These are phyloP conservation scores for Microtus ochrogaster DNA, from an alignment of 2,113 vertebrate species.

Conservation along the genomic window DNA sequence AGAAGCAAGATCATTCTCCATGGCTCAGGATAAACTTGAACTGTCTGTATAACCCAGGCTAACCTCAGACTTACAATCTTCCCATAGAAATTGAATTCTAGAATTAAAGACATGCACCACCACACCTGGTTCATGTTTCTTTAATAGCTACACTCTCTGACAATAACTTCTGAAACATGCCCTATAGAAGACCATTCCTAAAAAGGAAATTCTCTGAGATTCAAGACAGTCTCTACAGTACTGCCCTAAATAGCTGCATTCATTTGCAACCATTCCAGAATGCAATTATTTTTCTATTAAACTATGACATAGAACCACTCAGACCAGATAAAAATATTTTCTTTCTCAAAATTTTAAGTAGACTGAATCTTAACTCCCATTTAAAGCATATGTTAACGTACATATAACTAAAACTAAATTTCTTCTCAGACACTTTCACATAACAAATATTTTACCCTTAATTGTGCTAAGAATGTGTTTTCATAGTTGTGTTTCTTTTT, in stretches of 20 bases:
- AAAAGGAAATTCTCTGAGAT: constrained; percentile 13
- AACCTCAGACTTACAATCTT: not conserved
- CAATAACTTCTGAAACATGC: not conserved
- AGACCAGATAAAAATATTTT: constrained; percentile 44
- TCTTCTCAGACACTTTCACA: constrained; percentile 16
- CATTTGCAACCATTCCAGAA: constrained; percentile 30
- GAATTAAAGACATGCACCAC: not conserved
- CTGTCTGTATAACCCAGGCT: not conserved
- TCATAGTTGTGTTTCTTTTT: not conserved
- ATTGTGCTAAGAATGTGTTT: constrained; percentile 9
- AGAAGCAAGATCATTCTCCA: not conserved
- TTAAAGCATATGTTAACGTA: constrained; percentile 13
- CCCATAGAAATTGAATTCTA: not conserved
- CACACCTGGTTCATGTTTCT: not conserved
- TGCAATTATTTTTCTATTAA: constrained; percentile 70
- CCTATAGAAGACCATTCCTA: constrained; percentile 15
- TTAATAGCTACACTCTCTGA: not conserved
- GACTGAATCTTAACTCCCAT: constrained; percentile 5
- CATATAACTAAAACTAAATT: constrained; percentile 29
- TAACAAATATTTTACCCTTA: constrained; percentile 26
- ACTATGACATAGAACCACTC: constrained; percentile 37
- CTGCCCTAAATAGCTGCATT: constrained; percentile 11
- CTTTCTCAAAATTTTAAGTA: constrained; percentile 46
- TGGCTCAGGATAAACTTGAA: not conserved
- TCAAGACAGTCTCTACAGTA: not conserved